phyloP scores from a whole-genome alignment of 2,113 vertebrate species.

The Bettongia penicillata region DNA sequence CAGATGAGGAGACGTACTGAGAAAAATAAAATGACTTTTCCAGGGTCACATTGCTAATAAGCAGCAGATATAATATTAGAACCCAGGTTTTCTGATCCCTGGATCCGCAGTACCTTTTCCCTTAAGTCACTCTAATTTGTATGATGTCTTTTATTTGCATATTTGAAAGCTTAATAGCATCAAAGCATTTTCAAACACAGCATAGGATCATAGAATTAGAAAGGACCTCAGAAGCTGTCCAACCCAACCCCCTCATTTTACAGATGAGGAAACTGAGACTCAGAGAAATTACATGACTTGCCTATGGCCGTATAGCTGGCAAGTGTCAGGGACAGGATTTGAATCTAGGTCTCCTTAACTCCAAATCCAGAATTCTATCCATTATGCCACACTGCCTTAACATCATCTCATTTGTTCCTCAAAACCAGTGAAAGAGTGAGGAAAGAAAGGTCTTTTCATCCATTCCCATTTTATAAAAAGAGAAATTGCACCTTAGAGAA shows the following conservation, averaged over 20 bases:
- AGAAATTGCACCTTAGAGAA: background rate
- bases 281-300: background rate
- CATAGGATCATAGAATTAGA: background rate
- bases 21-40: background rate
- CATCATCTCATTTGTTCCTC: background rate
- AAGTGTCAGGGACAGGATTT: background rate
- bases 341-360: background rate
- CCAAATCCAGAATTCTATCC: background rate
- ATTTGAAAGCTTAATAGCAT: background rate
- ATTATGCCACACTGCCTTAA: background rate
- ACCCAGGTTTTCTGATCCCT: background rate
- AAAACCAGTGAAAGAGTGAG: background rate
- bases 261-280: background rate
- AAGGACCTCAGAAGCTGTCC: background rate
- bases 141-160: no score
- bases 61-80: background rate
- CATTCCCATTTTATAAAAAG: background rate
- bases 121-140: background rate
- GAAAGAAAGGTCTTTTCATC: background rate
- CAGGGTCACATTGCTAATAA: background rate
- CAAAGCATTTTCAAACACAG: background rate
- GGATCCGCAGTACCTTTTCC: background rate
- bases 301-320: background rate
- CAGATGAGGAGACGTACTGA: background rate
- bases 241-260: background rate